Percentiles rank a stretch among this genome's conserved stretches.
Conservation (phyloP, 2,888 invertebrate genomes). For the Entomobrya proxima region DNA sequence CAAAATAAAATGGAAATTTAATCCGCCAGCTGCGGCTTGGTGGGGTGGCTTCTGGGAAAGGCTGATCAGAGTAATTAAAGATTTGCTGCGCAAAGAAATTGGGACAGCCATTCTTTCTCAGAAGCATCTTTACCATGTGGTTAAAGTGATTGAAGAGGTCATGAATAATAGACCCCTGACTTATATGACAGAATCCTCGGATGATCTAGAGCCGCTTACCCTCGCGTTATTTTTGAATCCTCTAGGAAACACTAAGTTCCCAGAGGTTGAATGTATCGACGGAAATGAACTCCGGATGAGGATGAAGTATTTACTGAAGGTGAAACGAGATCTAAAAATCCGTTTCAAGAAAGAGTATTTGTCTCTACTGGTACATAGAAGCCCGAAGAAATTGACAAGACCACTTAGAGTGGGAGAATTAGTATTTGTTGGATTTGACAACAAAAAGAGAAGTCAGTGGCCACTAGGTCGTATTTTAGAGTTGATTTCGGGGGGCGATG, state of each 20-base stretch:
- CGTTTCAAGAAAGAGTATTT: conserved; percentile 19
- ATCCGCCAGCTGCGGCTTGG: conserved; percentile 74
- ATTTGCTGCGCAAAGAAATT: neutral
- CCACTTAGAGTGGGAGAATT: conserved; percentile 19
- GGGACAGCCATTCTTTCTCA: neutral
- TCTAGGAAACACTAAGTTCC: neutral
- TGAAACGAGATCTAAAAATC: neutral
- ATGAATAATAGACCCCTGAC: conserved; percentile 31
- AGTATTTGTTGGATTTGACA: conserved; percentile 15
- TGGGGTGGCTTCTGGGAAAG: conserved; percentile 69
- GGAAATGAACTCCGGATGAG: neutral
- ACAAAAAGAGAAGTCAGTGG: conserved; percentile 20
- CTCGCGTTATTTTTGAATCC: conserved; percentile 29
- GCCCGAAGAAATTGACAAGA: neutral
- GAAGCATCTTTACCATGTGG: neutral
- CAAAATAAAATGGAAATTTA: conserved; percentile 75
- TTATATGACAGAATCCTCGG: conserved; percentile 7
- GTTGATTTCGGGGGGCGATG: neutral
- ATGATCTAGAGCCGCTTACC: conserved; percentile 20
- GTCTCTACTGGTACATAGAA: neutral
- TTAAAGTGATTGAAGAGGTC: neutral
- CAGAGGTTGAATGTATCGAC: neutral
- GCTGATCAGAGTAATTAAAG: conserved; percentile 15
- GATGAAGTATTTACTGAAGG: neutral
- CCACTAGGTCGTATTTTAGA: neutral